Base-by-base conservation (phyloP, 2,113 vertebrate genomes). In the Anoplopoma fimbria region DNA sequence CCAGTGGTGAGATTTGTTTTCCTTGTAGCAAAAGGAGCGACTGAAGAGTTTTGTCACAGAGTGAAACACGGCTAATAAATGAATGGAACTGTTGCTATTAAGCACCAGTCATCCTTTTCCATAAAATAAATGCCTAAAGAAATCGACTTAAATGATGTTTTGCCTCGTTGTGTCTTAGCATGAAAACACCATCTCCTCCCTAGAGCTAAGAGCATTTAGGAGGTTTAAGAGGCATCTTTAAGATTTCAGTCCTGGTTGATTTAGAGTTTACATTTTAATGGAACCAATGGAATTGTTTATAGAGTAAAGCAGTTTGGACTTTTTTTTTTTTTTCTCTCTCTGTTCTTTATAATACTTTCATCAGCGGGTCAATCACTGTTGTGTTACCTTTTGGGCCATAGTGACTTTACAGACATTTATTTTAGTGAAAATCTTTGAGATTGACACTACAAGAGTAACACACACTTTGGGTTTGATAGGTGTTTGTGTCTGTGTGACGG, bases 1-100 rank as follows among this genome's bases (percentile, higher is more conserved):
- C 62, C 3, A 12, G 58, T 63, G 87, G 45, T 70, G 76, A 83
- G 57, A 73, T 91, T 91, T 65, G 76, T 87, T 88, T 82, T 91
- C 75, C 75, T 76, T 34, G 69, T 58, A 65, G 82, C 27, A 60
- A 68, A 63, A 61, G 42, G 42, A 73, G 63, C 0, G 23, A 77
- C 49, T 49, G 45, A 63, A 47, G 38, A 79, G 76, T 7, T 49
- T 55, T 76, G 57, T 76, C 71, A 42, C 9, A 4, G 74, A 83
- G 85, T n/a, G 17, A 83, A 80, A 83, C 19, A 29, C 27, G 45
- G 51, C 65, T 74, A 67, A 68, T 85, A 64, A 73, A 79, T 61
- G 65, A 88, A 84, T 81, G 63, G 55, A 61, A 34, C 79, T 75
- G 36, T 21, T 81, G 47, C 71, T 79, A 82, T 88, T 65, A 64